phyloP scores from a whole-genome alignment of 2,888 invertebrate species.

The Nephrotoma guestfalica region DNA sequence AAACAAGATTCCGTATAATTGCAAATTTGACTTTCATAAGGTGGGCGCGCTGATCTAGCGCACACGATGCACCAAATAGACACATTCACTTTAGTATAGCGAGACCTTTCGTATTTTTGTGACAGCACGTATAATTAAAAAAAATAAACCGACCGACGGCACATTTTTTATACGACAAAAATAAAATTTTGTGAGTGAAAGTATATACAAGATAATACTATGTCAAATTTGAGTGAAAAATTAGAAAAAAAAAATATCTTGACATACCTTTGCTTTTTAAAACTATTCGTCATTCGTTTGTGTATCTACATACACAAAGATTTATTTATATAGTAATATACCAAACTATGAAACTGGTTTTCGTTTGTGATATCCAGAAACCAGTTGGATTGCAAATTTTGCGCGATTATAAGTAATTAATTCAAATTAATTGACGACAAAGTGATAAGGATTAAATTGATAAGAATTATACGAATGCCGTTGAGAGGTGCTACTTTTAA shows the following conservation, averaged over 20 bases:
- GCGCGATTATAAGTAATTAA: neutral
- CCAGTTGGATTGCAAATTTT: neutral
- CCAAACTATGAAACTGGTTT: neutral
- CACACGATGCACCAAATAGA: neutral
- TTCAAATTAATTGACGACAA: neutral
- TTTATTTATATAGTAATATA: neutral
- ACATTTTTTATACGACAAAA: neutral
- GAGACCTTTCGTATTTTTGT: neutral
- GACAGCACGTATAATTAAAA: neutral
- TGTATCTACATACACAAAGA: neutral
- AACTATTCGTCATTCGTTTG: neutral
- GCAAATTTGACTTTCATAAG: neutral
- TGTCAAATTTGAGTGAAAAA: neutral
- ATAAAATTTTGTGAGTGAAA: neutral
- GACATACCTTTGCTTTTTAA: neutral
- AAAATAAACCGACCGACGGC: neutral
- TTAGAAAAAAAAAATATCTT: neutral
- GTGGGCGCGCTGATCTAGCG: neutral
- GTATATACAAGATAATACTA: neutral
- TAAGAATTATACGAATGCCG: neutral
- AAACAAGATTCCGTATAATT: neutral
- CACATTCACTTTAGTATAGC: neutral
- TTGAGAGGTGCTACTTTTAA: neutral
- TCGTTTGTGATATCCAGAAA: neutral
- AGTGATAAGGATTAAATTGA: neutral